Base-by-base conservation (phyloP, 1,140 invertebrate genomes). In the Psilanteris sp. region DNA sequence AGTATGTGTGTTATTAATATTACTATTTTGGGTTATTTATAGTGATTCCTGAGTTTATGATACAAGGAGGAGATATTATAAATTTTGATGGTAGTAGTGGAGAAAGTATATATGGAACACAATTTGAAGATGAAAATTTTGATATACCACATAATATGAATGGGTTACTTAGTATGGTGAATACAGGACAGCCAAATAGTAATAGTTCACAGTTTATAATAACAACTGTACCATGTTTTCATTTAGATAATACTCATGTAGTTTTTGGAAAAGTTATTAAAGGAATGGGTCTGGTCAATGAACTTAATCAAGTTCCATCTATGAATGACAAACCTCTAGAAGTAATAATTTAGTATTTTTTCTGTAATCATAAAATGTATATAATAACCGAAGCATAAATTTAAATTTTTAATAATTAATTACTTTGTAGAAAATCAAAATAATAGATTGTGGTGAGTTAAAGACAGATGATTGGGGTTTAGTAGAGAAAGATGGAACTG, bases 201-300 rank as follows among this genome's bases (percentile, higher is more conserved):
- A 98, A 98, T 82, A 95, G 93, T 48, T 97, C 96, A 4, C 97
- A 99, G 87, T 99, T 99, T 89, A 97, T 98, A 79, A 95, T 99
- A 11, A 97, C 96, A 1, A 91, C 94, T 7, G 94, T 92, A 0
- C 91, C 93, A 3, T 96, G 95, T 77, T 89, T 92, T 15, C 97
- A 98, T 79, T 88, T 98, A 14, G 95, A 99, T 87, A 93, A 93
- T 6, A 94, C 91, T 16, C 97, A 99, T 88, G 95, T 98, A 1
- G 96, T 96, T 15, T 97, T 98, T 87, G 97, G 97, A 0, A 90
- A 90, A 66, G 93, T 97, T 4, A 77, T 92, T 3, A 93, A 91
- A 80, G 95, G 95, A 9, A 85, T 95, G 34, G 90, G 90, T 6
- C 87, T 94, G 2, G 84, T 95, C 0, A 83, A 84, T 3, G 93